Evolutionary conservation across 2,797 vertebrate species (phyloP), one percentile per base, ranked within the genome.

Genomic region (Myotis planiceps): DNA sequence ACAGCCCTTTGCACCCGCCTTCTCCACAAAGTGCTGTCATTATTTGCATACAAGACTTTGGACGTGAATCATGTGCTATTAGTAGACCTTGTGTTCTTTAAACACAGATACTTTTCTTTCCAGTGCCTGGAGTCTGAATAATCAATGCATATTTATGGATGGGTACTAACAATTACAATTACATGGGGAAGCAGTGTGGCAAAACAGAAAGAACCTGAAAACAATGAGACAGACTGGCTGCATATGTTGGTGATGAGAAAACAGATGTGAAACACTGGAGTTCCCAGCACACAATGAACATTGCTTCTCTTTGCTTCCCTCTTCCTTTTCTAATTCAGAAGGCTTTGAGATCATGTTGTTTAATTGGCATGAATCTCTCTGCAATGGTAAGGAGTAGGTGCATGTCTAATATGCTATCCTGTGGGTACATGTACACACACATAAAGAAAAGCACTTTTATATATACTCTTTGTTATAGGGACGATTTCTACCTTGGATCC

Each of bases 81-180:
- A 75, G 51, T 32, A 13, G 58, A 49, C 29, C 47, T 9, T 63
- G 66, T 75, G 34, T 74, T 84, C 55, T 82, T 87, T 53, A 90
- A 58, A 55, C 25, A 53, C 19, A 75, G 81, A 16, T 27, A 72
- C 27, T 93, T 68, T 34, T 74, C 37, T 81, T 78, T 78, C 87
- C 16, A 94, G 37, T 29, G 29, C 18, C 86, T 86, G 49, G 18
- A 79, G 49, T 90, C 51, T 91, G 72, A 55, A 63, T 84, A 84
- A n/a, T 84, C 76, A 58, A 81, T 90, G 72, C 5, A 27, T 82
- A 45, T 53, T 91, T 89, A 84, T 80, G 25, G 42, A 66, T 71
- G 83, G 14, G 39, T 39, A 71, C 91, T 60, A 92, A 93, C 82
- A 76, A 71, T 79, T 95, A 88, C 32, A 90, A 27, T 90, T 39